Percentiles rank a stretch among this genome's conserved stretches.
Evolutionary conservation across 2,797 vertebrate species (phyloP).

Genomic region (Onychomys arenicola): DNA sequence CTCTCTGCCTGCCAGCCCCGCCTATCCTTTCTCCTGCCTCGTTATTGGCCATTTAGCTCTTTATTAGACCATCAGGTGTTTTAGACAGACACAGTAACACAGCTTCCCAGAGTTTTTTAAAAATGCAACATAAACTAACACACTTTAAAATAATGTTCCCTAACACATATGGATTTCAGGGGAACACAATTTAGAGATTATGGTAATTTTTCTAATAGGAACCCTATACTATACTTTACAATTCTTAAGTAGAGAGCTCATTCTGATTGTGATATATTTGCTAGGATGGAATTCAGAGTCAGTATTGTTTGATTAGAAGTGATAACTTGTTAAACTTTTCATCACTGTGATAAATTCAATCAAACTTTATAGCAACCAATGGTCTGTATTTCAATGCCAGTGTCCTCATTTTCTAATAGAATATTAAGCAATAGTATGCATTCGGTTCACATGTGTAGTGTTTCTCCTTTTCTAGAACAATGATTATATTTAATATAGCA

Average conservation of each 20-base stretch:
- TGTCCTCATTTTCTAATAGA: slow-evolving; percentile 36
- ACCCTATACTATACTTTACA: neutral
- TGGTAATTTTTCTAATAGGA: neutral
- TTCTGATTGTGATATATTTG: neutral
- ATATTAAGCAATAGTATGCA: neutral
- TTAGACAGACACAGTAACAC: too few relatives aligned
- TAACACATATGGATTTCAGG: neutral
- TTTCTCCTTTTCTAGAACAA: slow-evolving; percentile 35
- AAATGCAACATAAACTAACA: too few relatives aligned
- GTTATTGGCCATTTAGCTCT: too few relatives aligned
- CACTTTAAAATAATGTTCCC: too few relatives aligned
- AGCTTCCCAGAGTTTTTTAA: too few relatives aligned
- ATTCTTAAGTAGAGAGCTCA: neutral
- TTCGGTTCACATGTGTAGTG: neutral
- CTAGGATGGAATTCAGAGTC: neutral
- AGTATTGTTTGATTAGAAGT: slow-evolving; percentile 23
- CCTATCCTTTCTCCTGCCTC: too few relatives aligned
- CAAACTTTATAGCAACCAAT: neutral
- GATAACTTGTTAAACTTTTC: slow-evolving; percentile 36
- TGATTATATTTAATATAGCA: slow-evolving; percentile 16
- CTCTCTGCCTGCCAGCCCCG: too few relatives aligned
- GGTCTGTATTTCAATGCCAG: neutral
- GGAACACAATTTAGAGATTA: neutral
- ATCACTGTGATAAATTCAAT: slow-evolving; percentile 19
- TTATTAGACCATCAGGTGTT: too few relatives aligned